Evolutionary conservation across 1,140 invertebrate genomes (phyloP).

Genomic region (Eufriesea mexicana): DNA sequence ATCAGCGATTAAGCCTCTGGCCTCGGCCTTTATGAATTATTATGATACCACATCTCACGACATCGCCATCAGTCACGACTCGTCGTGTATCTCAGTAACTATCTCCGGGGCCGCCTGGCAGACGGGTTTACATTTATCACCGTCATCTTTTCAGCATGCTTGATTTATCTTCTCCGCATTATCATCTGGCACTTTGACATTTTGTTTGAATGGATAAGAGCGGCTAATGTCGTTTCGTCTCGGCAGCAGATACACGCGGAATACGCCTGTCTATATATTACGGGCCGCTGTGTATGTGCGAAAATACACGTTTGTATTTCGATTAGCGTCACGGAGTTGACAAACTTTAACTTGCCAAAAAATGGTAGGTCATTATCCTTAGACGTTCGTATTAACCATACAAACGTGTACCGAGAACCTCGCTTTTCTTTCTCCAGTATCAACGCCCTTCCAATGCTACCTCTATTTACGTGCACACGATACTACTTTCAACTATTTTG

Average conservation of each 20-base stretch:
- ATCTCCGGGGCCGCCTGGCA: constrained; percentile 75
- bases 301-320: neutral
- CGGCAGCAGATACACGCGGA: neutral
- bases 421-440: neutral
- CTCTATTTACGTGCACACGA: neutral
- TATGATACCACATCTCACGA: constrained; percentile 82
- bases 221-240: constrained; percentile 64
- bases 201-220: constrained; percentile 81
- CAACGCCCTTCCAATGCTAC: neutral
- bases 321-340: neutral
- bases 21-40: constrained; percentile 81
- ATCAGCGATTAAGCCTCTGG: constrained; percentile 80
- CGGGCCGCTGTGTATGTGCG: too few relatives aligned
- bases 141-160: constrained; percentile 82
- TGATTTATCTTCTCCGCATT: constrained; percentile 81
- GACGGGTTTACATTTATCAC: constrained; percentile 82
- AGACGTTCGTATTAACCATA: too few relatives aligned
- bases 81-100: constrained; percentile 77
- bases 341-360: neutral
- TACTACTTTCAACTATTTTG: too few relatives aligned
- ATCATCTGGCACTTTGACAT: constrained; percentile 82
- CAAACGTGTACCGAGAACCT: neutral
- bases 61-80: constrained; percentile 81
- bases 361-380: neutral
- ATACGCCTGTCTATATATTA: neutral